These are phyloP conservation scores for Tricholauxania praeusta DNA, from an alignment of 2,888 invertebrate genomes.

Conservation along the genomic window DNA sequence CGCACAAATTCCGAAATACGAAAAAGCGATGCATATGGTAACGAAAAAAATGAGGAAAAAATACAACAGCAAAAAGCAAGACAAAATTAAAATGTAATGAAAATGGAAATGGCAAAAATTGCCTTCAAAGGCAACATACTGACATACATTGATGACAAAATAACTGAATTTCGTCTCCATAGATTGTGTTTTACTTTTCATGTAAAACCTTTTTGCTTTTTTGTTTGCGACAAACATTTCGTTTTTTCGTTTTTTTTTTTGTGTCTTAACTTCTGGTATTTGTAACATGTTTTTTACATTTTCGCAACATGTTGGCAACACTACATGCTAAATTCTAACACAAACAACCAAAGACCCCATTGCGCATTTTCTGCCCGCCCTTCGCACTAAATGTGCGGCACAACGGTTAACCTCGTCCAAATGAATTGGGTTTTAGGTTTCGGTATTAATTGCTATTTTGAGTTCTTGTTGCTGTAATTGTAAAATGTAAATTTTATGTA, in stretches of 20 bases:
- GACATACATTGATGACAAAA: conserved; percentile 28
- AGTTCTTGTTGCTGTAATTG: conserved; percentile 31
- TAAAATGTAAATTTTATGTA: conserved; percentile 32
- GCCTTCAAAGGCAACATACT: conserved; percentile 3
- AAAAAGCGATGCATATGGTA: neutral
- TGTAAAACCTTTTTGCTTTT: conserved; percentile 21
- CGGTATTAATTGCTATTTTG: conserved; percentile 26
- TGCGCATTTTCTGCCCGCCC: too few relatives aligned
- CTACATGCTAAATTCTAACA: conserved; percentile 12
- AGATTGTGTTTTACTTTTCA: neutral
- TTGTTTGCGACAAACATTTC: neutral
- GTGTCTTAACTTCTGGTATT: neutral
- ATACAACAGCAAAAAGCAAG: neutral
- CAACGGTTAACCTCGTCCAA: conserved; percentile 15
- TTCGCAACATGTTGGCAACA: conserved; percentile 7
- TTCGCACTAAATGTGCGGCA: too few relatives aligned
- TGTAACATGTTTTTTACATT: conserved; percentile 26
- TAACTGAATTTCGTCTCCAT: conserved; percentile 16
- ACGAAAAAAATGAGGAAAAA: neutral
- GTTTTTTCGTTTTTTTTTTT: conserved; percentile 3
- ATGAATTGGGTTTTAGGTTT: conserved; percentile 18
- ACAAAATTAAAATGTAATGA: neutral
- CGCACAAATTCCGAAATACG: conserved; percentile 5
- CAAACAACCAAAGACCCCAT: conserved; percentile 1
- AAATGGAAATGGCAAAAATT: conserved; percentile 1